Evolutionary conservation across 2,113 vertebrate genomes (phyloP).

Genomic region (Ondatra zibethicus): DNA sequence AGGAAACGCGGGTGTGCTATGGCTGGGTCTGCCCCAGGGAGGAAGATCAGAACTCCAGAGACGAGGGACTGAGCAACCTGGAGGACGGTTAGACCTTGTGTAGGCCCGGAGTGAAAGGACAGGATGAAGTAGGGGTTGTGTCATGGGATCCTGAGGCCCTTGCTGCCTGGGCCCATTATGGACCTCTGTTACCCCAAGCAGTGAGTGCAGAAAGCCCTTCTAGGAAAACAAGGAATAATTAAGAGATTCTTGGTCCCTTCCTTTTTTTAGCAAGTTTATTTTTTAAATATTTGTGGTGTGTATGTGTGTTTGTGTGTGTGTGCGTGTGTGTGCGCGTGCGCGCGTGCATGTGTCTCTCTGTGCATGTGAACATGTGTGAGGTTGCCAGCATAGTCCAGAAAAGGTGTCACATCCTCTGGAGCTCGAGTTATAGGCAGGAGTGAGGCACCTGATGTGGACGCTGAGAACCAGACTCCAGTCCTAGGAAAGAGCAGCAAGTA

Average conservation of each 20-base stretch:
- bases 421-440: no score
- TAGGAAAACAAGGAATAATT: neutral
- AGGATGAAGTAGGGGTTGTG: rapidly evolving
- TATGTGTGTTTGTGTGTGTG: neutral
- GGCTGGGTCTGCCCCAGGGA: neutral
- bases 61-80: no score
- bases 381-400: neutral
- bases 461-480: no score
- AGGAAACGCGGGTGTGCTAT: neutral
- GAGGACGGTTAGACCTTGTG: neutral
- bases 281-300: neutral
- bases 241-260: slow-evolving; percentile 6
- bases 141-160: neutral
- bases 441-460: neutral
- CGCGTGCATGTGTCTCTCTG: neutral
- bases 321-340: no score
- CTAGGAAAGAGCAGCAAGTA: neutral
- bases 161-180: neutral
- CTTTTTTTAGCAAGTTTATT: slow-evolving; percentile 71
- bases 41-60: no score
- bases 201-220: neutral
- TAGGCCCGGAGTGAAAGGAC: no score
- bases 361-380: neutral
- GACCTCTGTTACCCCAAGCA: neutral
- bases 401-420: neutral